Evolutionary conservation across 2,888 invertebrate species (phyloP).

Genomic region (Drosophila tanythrix): DNA sequence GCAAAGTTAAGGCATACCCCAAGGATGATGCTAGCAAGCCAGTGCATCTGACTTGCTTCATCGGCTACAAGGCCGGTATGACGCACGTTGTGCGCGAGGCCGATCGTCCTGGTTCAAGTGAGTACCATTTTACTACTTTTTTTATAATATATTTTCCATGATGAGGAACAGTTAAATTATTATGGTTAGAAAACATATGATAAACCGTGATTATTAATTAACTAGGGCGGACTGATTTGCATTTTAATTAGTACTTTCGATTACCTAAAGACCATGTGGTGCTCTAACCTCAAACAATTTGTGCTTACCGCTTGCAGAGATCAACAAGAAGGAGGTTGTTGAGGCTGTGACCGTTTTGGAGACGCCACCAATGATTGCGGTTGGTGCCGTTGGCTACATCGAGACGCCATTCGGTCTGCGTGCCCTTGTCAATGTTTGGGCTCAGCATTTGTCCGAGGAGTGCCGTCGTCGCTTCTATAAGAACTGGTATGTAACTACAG

Average conservation of each 20-base stretch:
- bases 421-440: constrained; percentile 98
- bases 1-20: constrained; percentile 99
- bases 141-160: constrained; percentile 58
- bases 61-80: constrained; percentile 99
- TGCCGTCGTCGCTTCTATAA: constrained; percentile 99
- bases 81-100: constrained; percentile 99
- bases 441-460: constrained; percentile 99
- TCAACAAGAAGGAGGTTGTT: constrained; percentile 99
- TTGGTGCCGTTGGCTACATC: constrained; percentile 99
- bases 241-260: neutral
- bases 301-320: constrained; percentile 88
- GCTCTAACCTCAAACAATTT: constrained; percentile 27
- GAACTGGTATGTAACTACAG: constrained; percentile 93
- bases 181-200: constrained; percentile 84
- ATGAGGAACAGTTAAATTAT: constrained; percentile 82
- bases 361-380: constrained; percentile 98
- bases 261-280: constrained; percentile 12
- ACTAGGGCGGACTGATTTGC: constrained; percentile 86
- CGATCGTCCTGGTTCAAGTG: constrained; percentile 99
- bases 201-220: constrained; percentile 81
- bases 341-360: constrained; percentile 99
- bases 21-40: constrained; percentile 98
- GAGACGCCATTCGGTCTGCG: constrained; percentile 99
- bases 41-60: constrained; percentile 98
- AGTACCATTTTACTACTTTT: constrained; percentile 85